phyloP scores from a whole-genome alignment of 2,797 vertebrate species.

The Manis pentadactyla region DNA sequence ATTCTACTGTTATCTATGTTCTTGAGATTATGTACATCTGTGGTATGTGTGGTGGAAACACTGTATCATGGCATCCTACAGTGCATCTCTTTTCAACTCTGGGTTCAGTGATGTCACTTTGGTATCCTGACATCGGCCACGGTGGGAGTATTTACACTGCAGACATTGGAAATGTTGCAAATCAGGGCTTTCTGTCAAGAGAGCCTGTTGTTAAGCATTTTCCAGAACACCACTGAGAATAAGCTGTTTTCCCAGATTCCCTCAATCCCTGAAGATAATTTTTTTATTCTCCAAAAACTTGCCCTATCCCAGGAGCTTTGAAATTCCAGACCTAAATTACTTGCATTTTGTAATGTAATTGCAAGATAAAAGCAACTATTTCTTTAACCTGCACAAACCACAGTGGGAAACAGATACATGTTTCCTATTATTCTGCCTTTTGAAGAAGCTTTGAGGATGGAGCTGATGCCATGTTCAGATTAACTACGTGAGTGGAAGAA shows the following conservation, averaged over 20 bases:
- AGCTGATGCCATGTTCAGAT: constrained; percentile 79
- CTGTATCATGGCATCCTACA: background rate
- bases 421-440: constrained; percentile 74
- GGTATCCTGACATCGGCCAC: background rate
- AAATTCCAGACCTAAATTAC: constrained; percentile 73
- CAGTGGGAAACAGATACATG: constrained; percentile 74
- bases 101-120: background rate
- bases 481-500: constrained; percentile 59
- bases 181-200: background rate
- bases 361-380: constrained; percentile 24
- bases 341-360: constrained; percentile 72
- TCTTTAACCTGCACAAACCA: constrained; percentile 78
- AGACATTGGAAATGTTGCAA: constrained; percentile 4
- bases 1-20: background rate
- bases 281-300: constrained; percentile 69
- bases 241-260: background rate
- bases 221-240: background rate
- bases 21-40: background rate
- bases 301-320: constrained; percentile 59
- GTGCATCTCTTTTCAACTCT: background rate
- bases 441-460: constrained; percentile 56
- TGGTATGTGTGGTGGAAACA: background rate
- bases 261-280: background rate
- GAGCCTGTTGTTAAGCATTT: constrained; percentile 7
- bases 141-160: background rate